Percentiles rank a stretch among this genome's conserved stretches.
phyloP scores from a whole-genome alignment of 2,797 vertebrate genomes.

The Rhincodon typus region DNA sequence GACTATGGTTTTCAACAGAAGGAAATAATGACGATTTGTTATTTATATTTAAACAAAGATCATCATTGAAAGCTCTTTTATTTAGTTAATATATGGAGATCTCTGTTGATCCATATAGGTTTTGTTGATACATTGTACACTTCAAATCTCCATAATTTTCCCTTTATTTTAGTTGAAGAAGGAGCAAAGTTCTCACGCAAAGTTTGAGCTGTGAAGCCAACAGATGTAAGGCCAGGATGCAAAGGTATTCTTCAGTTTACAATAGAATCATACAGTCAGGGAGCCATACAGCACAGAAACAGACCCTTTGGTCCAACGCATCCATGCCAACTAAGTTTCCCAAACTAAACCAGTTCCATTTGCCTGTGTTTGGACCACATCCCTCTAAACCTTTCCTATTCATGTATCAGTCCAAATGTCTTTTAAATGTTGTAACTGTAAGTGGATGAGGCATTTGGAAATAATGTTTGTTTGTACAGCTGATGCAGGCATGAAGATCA shows the following conservation, averaged over 20 bases:
- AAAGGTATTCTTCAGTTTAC: not conserved
- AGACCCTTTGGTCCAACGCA: no score
- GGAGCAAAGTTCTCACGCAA: not conserved
- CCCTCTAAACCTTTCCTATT: no score
- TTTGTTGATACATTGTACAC: not conserved
- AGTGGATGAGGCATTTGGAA: no score
- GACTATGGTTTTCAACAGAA: not conserved
- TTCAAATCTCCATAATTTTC: not conserved
- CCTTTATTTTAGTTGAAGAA: not conserved
- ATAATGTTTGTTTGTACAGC: no score
- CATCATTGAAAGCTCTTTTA: not conserved
- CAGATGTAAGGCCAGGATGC: not conserved
- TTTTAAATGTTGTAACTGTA: no score
- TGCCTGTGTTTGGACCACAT: no score
- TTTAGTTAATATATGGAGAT: not conserved
- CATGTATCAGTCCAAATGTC: no score
- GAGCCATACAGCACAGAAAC: no score
- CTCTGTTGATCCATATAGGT: not conserved
- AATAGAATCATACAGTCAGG: no score
- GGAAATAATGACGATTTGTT: constrained; percentile 16
- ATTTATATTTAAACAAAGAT: not conserved
- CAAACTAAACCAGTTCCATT: no score
- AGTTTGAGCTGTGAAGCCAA: not conserved
- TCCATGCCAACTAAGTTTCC: no score
- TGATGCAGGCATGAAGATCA: no score